Percentiles rank a stretch among this genome's conserved stretches.
Evolutionary conservation across 92 coral and sea anemone genomes (phyloP).

Genomic region (Ricordea florida): DNA sequence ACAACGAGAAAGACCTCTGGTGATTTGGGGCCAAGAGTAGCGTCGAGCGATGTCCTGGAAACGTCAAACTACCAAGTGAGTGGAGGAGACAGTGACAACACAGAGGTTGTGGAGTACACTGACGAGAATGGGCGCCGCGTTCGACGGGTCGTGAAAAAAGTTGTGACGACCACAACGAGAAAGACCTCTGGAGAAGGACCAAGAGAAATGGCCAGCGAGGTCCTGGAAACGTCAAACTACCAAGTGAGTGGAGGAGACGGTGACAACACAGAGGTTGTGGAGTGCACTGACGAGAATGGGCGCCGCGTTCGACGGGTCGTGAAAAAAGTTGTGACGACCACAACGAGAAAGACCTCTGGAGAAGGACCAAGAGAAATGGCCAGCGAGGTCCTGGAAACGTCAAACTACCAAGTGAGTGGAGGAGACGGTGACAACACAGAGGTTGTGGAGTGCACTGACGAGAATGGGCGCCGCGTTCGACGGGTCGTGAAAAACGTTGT

Average conservation of each 20-base stretch:
- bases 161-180: constrained; percentile 38
- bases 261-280: constrained; percentile 6
- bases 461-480: constrained; percentile 20
- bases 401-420: not conserved
- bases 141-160: constrained; percentile 12
- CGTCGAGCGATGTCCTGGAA: not conserved
- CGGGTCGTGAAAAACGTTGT: constrained; percentile 4
- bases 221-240: not conserved
- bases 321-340: constrained; percentile 26
- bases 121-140: constrained; percentile 27
- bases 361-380: not conserved
- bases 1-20: constrained; percentile 5
- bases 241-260: not conserved
- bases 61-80: not conserved
- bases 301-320: constrained; percentile 23
- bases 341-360: constrained; percentile 3
- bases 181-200: not conserved
- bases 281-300: constrained; percentile 28
- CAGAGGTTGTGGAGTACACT: constrained; percentile 30
- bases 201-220: not conserved
- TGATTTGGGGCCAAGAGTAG: not conserved
- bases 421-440: not conserved
- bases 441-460: constrained; percentile 33
- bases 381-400: not conserved
- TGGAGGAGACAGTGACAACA: not conserved